Percentiles rank a stretch among this genome's conserved stretches.
These are phyloP conservation scores for Pyralis farinalis DNA, from an alignment of 2,888 invertebrate genomes.

Conservation along the genomic window DNA sequence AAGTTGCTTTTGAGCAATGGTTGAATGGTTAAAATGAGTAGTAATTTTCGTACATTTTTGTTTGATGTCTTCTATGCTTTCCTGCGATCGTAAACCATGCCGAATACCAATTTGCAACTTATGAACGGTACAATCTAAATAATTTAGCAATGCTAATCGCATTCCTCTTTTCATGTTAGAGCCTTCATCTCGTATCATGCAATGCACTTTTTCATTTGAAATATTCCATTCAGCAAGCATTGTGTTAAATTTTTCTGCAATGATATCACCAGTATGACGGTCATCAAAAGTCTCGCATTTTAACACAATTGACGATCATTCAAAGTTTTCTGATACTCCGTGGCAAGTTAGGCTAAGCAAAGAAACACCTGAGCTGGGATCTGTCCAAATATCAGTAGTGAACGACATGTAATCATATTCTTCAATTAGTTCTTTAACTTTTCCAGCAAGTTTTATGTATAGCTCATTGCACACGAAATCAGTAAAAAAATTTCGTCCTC, in stretches of 20 bases:
- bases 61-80: conserved; percentile 20
- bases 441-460: conserved; percentile 21
- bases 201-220: conserved; percentile 24
- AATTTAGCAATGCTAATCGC: conserved; percentile 20
- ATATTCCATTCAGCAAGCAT: conserved; percentile 30
- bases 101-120: conserved; percentile 25
- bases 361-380: conserved; percentile 20
- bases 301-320: conserved; percentile 21
- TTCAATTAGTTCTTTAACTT: conserved; percentile 22
- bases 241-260: conserved; percentile 21
- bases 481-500: no score
- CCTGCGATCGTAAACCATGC: conserved; percentile 20
- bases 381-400: conserved; percentile 26
- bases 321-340: conserved; percentile 25
- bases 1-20: conserved; percentile 29
- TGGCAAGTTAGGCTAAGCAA: no score
- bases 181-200: conserved; percentile 27
- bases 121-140: conserved; percentile 24
- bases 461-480: conserved; percentile 22
- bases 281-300: no score
- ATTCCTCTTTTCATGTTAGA: conserved; percentile 26
- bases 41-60: conserved; percentile 28
- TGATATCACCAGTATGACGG: no score
- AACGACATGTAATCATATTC: conserved; percentile 25
- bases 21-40: conserved; percentile 28